A percentile compares a stretch with the other conserved stretches of the same genome.
Evolutionary conservation across 2,113 vertebrate species (phyloP).

Genomic region (Cynocephalus volans): DNA sequence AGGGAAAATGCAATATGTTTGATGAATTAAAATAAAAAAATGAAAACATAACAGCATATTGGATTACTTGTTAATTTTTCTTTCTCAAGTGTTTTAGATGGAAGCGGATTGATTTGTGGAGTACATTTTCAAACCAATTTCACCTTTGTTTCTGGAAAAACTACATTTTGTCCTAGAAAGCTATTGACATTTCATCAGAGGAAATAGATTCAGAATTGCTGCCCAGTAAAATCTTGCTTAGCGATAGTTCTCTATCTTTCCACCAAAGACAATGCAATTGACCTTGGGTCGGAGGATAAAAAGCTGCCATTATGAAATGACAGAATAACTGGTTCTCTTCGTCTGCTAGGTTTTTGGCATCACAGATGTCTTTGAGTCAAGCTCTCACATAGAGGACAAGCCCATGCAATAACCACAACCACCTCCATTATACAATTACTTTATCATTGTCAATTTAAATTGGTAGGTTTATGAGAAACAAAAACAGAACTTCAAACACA

Average conservation of each 20-base stretch:
- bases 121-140: constrained; percentile 78
- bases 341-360: constrained; percentile 60
- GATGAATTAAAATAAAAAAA: constrained; percentile 79
- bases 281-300: constrained; percentile 86
- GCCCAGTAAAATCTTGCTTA: constrained; percentile 80
- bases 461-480: constrained; percentile 53
- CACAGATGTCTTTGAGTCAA: constrained; percentile 63
- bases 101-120: constrained; percentile 79
- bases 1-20: constrained; percentile 73
- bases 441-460: constrained; percentile 73
- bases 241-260: constrained; percentile 81
- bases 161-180: constrained; percentile 81
- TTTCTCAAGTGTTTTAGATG: constrained; percentile 63
- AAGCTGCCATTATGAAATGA: constrained; percentile 77
- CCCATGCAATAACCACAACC: constrained; percentile 67
- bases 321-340: constrained; percentile 79
- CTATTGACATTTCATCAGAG: constrained; percentile 88
- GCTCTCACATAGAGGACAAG: constrained; percentile 62
- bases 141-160: constrained; percentile 83
- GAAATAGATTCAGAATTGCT: constrained; percentile 86
- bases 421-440: constrained; percentile 62
- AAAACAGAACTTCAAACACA: constrained; percentile 65
- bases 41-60: constrained; percentile 69
- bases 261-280: constrained; percentile 86
- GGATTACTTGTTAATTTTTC: constrained; percentile 72